These are phyloP conservation scores for Aromia moschata DNA, from an alignment of 2,888 invertebrate species.

Conservation along the genomic window DNA sequence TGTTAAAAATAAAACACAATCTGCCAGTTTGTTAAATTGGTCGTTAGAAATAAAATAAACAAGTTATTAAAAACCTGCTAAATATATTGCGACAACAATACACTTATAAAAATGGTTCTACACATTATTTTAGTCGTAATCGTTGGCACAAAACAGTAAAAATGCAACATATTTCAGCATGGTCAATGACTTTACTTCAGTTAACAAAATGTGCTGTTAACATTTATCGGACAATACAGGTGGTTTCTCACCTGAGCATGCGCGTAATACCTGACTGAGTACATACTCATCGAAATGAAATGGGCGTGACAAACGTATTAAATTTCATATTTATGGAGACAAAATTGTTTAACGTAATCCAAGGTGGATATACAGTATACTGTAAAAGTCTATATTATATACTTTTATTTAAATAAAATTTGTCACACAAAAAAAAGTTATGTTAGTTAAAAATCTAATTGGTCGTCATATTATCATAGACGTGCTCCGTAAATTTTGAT, in stretches of 20 bases:
- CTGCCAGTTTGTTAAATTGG: conserved; percentile 2
- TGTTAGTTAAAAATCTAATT: too few relatives aligned
- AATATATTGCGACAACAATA: background rate
- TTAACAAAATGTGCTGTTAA: conserved; percentile 23
- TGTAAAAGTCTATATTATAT: too few relatives aligned
- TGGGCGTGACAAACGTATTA: conserved; percentile 17
- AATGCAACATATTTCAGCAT: conserved; percentile 41
- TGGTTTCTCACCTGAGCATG: conserved; percentile 37
- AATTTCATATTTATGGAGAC: too few relatives aligned
- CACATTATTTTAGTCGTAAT: conserved; percentile 25
- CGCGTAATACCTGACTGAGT: conserved; percentile 25
- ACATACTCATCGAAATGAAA: conserved; percentile 16
- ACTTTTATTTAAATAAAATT: too few relatives aligned
- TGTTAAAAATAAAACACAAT: conserved; percentile 14
- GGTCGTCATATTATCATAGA: too few relatives aligned
- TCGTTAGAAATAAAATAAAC: conserved; percentile 19
- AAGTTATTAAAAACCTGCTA: conserved; percentile 15
- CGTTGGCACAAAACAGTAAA: conserved; percentile 40
- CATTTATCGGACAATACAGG: conserved; percentile 32
- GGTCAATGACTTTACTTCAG: conserved; percentile 42
- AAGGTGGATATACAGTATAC: too few relatives aligned
- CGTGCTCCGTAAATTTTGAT: too few relatives aligned
- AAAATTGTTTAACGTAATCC: too few relatives aligned
- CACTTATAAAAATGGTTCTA: conserved; percentile 17
- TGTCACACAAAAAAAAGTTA: too few relatives aligned